Conservation (phyloP, 2,113 vertebrate genomes). For the Dendrocopos noguchii region DNA sequence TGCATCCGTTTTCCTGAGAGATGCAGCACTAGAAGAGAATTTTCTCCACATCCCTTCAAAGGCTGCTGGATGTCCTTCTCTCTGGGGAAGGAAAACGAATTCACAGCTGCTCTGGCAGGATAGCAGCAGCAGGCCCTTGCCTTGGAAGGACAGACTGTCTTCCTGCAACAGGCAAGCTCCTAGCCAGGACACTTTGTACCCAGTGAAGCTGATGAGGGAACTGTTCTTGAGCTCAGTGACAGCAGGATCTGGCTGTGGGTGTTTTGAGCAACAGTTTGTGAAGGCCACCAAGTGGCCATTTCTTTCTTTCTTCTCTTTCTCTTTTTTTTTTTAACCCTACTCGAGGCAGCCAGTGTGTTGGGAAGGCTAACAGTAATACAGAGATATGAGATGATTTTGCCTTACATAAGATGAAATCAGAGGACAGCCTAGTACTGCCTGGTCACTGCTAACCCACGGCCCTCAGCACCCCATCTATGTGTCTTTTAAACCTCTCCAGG, state of each 20-base stretch:
- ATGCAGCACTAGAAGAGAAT: neutral
- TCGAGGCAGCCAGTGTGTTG: neutral
- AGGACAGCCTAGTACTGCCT: too few relatives aligned
- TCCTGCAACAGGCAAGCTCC: neutral
- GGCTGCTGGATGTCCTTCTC: neutral
- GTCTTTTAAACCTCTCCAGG: too few relatives aligned
- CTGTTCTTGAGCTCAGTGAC: neutral
- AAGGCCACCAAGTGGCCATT: neutral
- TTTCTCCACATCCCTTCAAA: neutral
- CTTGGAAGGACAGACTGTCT: neutral
- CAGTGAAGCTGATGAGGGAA: neutral
- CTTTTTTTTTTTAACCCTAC: neutral
- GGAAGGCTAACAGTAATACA: neutral
- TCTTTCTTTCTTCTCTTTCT: fast-evolving
- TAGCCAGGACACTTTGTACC: neutral
- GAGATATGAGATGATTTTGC: neutral
- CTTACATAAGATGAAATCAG: neutral
- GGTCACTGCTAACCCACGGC: too few relatives aligned
- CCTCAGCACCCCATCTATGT: too few relatives aligned
- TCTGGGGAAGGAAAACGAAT: neutral
- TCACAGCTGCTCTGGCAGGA: neutral
- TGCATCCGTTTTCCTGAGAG: neutral
- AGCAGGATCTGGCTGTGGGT: neutral
- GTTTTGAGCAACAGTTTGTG: neutral
- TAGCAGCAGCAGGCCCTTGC: neutral